Conservation (phyloP, 2,113 vertebrate genomes). For the Felis chaus region DNA sequence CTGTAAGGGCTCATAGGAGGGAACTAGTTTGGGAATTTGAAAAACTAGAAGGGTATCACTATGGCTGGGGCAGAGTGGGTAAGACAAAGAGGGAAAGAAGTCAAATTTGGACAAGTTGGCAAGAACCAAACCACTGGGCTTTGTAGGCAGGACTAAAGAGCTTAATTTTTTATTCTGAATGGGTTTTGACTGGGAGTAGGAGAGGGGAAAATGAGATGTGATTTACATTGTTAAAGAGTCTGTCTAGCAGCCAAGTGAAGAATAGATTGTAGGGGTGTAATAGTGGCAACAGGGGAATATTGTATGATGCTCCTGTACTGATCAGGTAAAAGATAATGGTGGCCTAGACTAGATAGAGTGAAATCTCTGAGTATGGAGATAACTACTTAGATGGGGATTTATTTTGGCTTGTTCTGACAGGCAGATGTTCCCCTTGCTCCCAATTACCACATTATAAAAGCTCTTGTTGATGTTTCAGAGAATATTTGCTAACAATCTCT, state of each 20-base stretch:
- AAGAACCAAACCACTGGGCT: not conserved
- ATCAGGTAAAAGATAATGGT: not conserved
- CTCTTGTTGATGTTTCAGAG: not conserved
- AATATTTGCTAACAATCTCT: not conserved
- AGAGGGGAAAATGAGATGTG: not conserved
- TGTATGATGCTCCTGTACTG: not conserved
- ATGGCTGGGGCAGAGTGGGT: not conserved
- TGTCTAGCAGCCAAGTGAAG: not conserved
- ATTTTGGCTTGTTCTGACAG: not conserved
- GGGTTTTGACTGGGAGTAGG: not conserved
- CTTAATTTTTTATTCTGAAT: not conserved
- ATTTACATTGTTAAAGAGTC: not conserved
- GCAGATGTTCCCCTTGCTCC: not conserved
- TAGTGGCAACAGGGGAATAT: not conserved
- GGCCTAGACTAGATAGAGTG: not conserved
- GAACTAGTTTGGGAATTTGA: not conserved
- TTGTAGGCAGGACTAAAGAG: not conserved
- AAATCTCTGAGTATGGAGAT: not conserved
- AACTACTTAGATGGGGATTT: not conserved
- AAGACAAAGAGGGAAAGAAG: not conserved
- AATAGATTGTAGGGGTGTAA: not conserved
- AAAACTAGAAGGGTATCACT: accelerated
- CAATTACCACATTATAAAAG: not conserved
- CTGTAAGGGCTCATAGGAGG: not conserved
- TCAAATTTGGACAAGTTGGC: not conserved